Percentiles rank a stretch among this genome's conserved stretches.
Conservation (phyloP, 2,797 vertebrate genomes). For the Sebastes umbrosus region DNA sequence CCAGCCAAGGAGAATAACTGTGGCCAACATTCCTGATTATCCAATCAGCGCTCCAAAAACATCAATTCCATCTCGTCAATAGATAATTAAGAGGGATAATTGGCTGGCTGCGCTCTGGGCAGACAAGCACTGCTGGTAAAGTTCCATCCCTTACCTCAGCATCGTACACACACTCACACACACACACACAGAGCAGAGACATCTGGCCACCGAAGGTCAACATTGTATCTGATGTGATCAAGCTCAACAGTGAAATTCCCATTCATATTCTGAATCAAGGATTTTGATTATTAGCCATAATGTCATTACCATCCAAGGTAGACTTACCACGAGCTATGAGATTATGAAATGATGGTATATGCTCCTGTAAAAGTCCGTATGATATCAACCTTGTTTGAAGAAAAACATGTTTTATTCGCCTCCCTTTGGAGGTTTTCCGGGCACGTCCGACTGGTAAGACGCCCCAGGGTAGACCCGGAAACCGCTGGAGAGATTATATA, state of each 20-base stretch:
- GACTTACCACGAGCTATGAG: too few relatives aligned
- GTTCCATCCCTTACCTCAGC: conserved; percentile 66
- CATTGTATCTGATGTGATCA: not conserved
- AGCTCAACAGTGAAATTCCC: not conserved
- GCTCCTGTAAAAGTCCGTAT: not conserved
- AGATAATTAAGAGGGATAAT: conserved; percentile 84
- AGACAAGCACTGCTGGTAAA: conserved; percentile 64
- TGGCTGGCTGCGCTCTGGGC: conserved; percentile 68
- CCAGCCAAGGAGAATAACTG: conserved; percentile 77
- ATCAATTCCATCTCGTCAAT: conserved; percentile 83
- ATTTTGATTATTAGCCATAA: not conserved
- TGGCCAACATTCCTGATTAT: conserved; percentile 81
- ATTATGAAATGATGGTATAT: not conserved
- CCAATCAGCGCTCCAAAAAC: conserved; percentile 80
- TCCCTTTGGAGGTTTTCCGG: too few relatives aligned
- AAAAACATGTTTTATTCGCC: not conserved
- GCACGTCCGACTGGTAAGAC: too few relatives aligned
- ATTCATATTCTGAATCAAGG: not conserved
- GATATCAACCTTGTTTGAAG: not conserved
- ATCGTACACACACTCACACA: conserved; percentile 9
- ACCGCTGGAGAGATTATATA: too few relatives aligned
- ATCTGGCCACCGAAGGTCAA: conserved; percentile 48
- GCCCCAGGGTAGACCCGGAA: too few relatives aligned
- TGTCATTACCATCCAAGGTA: too few relatives aligned
- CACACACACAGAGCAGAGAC: conserved; percentile 4